A percentile compares a stretch with the other conserved stretches of the same genome.
phyloP scores from a whole-genome alignment of 2,888 invertebrate genomes.

The Peribatodes rhomboidaria region DNA sequence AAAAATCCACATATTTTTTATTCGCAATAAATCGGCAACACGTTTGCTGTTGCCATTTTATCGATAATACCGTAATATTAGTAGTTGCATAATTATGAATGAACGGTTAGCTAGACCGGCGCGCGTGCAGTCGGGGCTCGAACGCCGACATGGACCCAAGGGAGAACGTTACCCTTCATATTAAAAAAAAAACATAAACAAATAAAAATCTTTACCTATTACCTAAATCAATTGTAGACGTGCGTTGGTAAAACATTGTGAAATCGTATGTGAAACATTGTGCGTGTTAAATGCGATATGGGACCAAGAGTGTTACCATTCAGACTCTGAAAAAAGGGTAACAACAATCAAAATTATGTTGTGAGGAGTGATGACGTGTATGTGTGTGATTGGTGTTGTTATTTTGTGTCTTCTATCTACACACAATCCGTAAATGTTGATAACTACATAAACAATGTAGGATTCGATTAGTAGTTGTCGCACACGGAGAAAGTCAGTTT shows the following conservation, averaged over 20 bases:
- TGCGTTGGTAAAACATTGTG: not conserved
- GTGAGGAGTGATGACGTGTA: too few species aligned
- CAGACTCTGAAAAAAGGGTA: too few species aligned
- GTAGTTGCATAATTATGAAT: conserved; percentile 72
- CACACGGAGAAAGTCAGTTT: conserved; percentile 11
- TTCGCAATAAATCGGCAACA: conserved; percentile 21
- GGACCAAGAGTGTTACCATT: too few species aligned
- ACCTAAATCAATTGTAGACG: not conserved
- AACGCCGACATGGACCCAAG: conserved; percentile 59
- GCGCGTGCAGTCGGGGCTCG: conserved; percentile 57
- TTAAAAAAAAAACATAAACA: conserved; percentile 20
- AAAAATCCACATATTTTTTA: conserved; percentile 2
- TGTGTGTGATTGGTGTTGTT: too few species aligned
- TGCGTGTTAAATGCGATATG: too few species aligned
- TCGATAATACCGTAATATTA: conserved; percentile 71
- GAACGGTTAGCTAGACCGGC: conserved; percentile 57
- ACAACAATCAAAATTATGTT: too few species aligned
- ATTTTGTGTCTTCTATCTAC: not conserved
- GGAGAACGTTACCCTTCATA: conserved; percentile 32
- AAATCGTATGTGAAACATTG: not conserved
- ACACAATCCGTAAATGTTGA: too few species aligned
- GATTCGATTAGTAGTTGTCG: not conserved
- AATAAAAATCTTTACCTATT: not conserved
- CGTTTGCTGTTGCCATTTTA: conserved; percentile 49
- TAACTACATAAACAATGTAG: too few species aligned